phyloP scores from a whole-genome alignment of 2,888 invertebrate genomes.

The Amphipyra berbera region DNA sequence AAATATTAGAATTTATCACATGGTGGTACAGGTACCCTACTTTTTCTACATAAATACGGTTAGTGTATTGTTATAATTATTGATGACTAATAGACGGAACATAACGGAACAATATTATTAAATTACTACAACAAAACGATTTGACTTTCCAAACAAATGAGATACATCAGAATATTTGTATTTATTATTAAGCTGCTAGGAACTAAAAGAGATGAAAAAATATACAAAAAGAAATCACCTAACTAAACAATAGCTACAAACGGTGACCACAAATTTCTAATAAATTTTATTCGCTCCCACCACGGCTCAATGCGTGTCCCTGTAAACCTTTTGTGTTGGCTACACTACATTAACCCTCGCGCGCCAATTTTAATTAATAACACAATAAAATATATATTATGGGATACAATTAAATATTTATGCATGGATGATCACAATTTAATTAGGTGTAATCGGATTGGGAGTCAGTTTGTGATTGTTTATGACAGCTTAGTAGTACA shows the following conservation, averaged over 20 bases:
- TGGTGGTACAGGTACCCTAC: too few species aligned
- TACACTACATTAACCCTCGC: conserved; percentile 52
- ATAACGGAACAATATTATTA: too few species aligned
- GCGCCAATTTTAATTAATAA: conserved; percentile 54
- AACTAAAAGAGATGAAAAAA: not conserved
- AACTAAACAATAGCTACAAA: conserved; percentile 40
- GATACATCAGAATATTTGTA: too few species aligned
- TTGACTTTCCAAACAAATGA: too few species aligned
- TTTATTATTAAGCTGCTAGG: too few species aligned
- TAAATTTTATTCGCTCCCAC: conserved; percentile 52
- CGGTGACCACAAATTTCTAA: conserved; percentile 46
- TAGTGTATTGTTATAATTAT: too few species aligned
- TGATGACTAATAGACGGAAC: too few species aligned
- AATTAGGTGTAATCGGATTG: conserved; percentile 22
- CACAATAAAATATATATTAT: conserved; percentile 48
- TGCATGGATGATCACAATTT: conserved; percentile 19
- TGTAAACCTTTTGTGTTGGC: conserved; percentile 48
- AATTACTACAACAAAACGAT: too few species aligned
- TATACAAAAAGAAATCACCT: conserved; percentile 3
- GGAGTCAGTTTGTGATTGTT: conserved; percentile 9
- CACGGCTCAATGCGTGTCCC: conserved; percentile 39
- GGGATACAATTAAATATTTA: conserved; percentile 39
- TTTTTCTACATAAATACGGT: too few species aligned
- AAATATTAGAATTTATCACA: too few species aligned
- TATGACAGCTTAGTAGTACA: not conserved